Evolutionary conservation across 2,888 invertebrate species (phyloP).

Genomic region (Athripsodes cinereus): DNA sequence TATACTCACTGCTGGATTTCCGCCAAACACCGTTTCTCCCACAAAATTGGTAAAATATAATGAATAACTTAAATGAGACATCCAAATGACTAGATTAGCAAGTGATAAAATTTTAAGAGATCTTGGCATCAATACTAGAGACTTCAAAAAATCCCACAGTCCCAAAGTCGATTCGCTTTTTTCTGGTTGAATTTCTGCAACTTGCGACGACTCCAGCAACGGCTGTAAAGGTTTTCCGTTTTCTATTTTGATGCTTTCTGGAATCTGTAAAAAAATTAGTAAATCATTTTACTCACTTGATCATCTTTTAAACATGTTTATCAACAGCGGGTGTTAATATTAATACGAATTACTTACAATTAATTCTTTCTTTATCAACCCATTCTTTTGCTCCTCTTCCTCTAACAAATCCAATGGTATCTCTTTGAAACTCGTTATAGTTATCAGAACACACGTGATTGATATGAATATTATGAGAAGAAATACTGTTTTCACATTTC

Average conservation of each 20-base stretch:
- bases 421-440: slow-evolving; percentile 54
- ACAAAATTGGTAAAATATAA: slow-evolving; percentile 64
- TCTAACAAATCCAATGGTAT: slow-evolving; percentile 45
- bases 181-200: neutral
- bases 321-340: too few relatives aligned
- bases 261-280: neutral
- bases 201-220: neutral
- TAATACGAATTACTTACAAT: too few relatives aligned
- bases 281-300: too few relatives aligned
- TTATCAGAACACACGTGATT: slow-evolving; percentile 48
- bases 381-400: slow-evolving; percentile 17
- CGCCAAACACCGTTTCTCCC: slow-evolving; percentile 54
- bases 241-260: neutral
- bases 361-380: neutral
- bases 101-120: slow-evolving; percentile 52
- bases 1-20: slow-evolving; percentile 42
- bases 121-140: slow-evolving; percentile 54
- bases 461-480: slow-evolving; percentile 52
- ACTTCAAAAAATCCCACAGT: slow-evolving; percentile 42
- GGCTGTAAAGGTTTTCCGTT: neutral
- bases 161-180: neutral
- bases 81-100: slow-evolving; percentile 61
- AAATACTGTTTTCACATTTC: slow-evolving; percentile 55
- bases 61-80: slow-evolving; percentile 61
- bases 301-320: too few relatives aligned